Evolutionary conservation across 2,113 vertebrate genomes (phyloP).

Genomic region (Xenotilapia flavipinnis): DNA sequence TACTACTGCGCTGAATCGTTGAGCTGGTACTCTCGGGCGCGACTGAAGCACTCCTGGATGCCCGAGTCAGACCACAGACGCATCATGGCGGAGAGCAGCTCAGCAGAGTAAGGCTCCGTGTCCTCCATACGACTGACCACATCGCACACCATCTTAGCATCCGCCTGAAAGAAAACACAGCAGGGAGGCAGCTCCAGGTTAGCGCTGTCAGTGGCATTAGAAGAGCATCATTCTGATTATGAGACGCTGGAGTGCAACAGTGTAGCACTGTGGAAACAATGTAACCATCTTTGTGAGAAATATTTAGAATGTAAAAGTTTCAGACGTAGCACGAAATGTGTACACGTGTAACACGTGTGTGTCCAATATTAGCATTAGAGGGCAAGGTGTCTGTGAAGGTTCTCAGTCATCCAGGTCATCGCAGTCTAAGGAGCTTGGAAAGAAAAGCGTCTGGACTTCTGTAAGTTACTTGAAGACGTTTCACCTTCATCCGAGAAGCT

Average conservation of each 20-base stretch:
- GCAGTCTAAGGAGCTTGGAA: neutral
- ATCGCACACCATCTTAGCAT: constrained; percentile 98
- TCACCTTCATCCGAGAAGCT: too few relatives aligned
- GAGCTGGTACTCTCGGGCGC: constrained; percentile 97
- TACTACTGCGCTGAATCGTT: constrained; percentile 98
- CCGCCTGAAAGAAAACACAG: constrained; percentile 75
- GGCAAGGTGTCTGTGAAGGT: too few relatives aligned
- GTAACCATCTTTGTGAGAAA: neutral
- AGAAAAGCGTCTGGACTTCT: too few relatives aligned
- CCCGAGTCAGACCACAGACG: constrained; percentile 95
- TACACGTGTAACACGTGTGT: neutral
- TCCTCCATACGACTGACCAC: constrained; percentile 99
- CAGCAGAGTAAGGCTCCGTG: constrained; percentile 96
- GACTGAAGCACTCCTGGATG: constrained; percentile 97
- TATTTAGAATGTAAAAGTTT: neutral
- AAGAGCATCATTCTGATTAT: neutral
- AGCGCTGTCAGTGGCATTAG: neutral
- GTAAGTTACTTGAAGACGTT: too few relatives aligned
- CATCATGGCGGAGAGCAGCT: constrained; percentile 93
- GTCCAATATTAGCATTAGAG: neutral
- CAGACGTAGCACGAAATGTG: neutral
- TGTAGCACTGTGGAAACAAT: neutral
- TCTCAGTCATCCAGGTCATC: too few relatives aligned
- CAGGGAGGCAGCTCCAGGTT: neutral
- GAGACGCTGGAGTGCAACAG: neutral